Evolutionary conservation across 2,113 vertebrate species (phyloP).

Genomic region (Argyrosomus japonicus): DNA sequence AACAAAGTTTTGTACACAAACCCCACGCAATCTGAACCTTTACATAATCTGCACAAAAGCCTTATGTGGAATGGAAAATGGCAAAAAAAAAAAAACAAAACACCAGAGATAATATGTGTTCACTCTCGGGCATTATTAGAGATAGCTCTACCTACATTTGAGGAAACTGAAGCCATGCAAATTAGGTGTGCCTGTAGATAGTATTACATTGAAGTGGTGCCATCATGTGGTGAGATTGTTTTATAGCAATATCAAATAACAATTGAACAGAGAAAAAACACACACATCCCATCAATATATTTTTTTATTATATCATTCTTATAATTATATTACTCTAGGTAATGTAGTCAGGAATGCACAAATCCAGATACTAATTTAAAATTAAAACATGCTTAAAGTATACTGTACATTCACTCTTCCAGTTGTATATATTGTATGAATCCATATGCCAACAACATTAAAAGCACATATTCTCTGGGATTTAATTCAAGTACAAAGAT

Average conservation of each 20-base stretch:
- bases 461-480: too few species aligned
- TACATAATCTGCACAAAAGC: too few species aligned
- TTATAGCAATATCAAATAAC: background rate
- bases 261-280: background rate
- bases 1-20: background rate
- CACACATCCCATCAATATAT: background rate
- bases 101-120: background rate
- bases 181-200: background rate
- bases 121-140: background rate
- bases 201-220: background rate
- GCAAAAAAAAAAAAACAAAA: background rate
- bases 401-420: background rate
- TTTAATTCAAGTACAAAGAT: too few species aligned
- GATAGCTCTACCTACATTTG: background rate
- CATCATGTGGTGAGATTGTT: slow-evolving; percentile 11
- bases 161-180: too few species aligned
- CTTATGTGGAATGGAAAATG: too few species aligned
- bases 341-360: too few species aligned
- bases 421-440: too few species aligned
- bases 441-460: too few species aligned
- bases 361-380: too few species aligned
- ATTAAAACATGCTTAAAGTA: background rate
- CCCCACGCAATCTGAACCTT: too few species aligned
- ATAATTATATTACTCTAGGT: background rate
- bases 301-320: background rate